These are phyloP conservation scores for Ophioninae sp. DNA, from an alignment of 2,888 invertebrate species.

Conservation along the genomic window DNA sequence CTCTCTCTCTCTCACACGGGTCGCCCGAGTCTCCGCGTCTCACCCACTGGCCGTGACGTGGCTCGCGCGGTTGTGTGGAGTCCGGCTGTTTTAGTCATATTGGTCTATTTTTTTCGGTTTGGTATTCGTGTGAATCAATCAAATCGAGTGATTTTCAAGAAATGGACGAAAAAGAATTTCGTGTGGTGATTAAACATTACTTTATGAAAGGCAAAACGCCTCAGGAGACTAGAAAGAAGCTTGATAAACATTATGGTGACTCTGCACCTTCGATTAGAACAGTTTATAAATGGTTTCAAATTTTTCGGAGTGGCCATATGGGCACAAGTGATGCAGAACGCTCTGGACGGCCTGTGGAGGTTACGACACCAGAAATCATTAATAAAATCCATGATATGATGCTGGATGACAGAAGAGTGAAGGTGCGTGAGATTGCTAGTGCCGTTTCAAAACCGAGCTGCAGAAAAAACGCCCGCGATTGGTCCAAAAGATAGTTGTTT, in stretches of 20 bases:
- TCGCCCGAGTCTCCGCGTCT: no score
- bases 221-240: no score
- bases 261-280: no score
- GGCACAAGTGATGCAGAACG: slow-evolving; percentile 60
- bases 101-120: neutral
- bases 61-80: no score
- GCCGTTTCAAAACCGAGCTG: slow-evolving; percentile 60
- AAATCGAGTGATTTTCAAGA: neutral
- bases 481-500: slow-evolving; percentile 60
- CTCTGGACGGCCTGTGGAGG: slow-evolving; percentile 61
- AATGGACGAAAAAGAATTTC: no score
- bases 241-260: no score
- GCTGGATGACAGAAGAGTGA: slow-evolving; percentile 62
- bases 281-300: no score
- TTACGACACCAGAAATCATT: slow-evolving; percentile 55
- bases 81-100: slow-evolving; percentile 12
- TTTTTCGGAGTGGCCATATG: no score
- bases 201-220: no score
- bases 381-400: slow-evolving; percentile 63
- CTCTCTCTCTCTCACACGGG: no score
- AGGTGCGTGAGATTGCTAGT: slow-evolving; percentile 66
- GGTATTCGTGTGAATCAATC: neutral
- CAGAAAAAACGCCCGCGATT: slow-evolving; percentile 63
- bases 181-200: no score
- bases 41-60: no score